These are phyloP conservation scores for Anthopleura xanthogrammica DNA, from an alignment of 92 coral and sea anemone genomes.

Conservation along the genomic window DNA sequence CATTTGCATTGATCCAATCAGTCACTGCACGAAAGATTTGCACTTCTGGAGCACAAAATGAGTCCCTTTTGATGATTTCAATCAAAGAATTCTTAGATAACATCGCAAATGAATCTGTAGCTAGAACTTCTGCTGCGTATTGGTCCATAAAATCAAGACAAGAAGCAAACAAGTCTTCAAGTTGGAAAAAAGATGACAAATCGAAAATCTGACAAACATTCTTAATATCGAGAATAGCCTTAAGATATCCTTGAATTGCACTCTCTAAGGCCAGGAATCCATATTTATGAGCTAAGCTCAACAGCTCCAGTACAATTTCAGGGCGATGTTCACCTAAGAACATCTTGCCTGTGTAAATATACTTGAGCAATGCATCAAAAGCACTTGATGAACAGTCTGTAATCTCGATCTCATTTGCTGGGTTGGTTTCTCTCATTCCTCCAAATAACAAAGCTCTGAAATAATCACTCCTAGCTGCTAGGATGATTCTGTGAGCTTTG, in stretches of 20 bases:
- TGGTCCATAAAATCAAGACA: slow-evolving; percentile 84
- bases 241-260: slow-evolving; percentile 91
- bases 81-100: slow-evolving; percentile 75
- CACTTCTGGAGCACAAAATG: slow-evolving; percentile 98
- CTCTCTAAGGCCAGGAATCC: slow-evolving; percentile 97
- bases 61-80: slow-evolving; percentile 86
- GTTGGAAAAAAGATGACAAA: slow-evolving; percentile 78
- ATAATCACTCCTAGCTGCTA: slow-evolving; percentile 95
- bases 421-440: slow-evolving; percentile 97
- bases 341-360: slow-evolving; percentile 90
- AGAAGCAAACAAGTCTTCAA: slow-evolving; percentile 69
- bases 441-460: slow-evolving; percentile 94
- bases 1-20: slow-evolving; percentile 83
- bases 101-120: slow-evolving; percentile 75
- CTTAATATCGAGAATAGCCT: slow-evolving; percentile 68
- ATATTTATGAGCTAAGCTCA: slow-evolving; percentile 93
- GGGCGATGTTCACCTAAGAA: slow-evolving; percentile 72
- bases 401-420: slow-evolving; percentile 81
- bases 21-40: slow-evolving; percentile 85
- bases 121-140: slow-evolving; percentile 77
- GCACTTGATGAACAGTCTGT: slow-evolving; percentile 82
- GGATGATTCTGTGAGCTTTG: slow-evolving; percentile 81
- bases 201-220: slow-evolving; percentile 85
- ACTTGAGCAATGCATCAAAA: slow-evolving; percentile 78
- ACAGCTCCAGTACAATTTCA: slow-evolving; percentile 78